A percentile compares a stretch with the other conserved stretches of the same genome.
Evolutionary conservation across 2,888 invertebrate genomes (phyloP).

Genomic region (Perithous albicinctus): DNA sequence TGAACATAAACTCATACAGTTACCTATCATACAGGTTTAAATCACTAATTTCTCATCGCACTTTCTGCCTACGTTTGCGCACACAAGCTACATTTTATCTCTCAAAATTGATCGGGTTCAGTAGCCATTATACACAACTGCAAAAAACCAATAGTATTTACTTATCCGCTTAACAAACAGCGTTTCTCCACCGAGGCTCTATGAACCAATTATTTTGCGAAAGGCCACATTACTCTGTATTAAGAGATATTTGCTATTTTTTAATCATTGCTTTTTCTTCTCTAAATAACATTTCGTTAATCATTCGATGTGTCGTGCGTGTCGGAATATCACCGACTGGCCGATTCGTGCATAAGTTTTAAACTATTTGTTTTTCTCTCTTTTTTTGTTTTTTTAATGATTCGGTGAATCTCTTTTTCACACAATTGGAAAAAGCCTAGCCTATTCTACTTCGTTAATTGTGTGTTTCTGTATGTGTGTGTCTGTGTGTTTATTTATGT

Average conservation of each 20-base stretch:
- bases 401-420: constrained; percentile 63
- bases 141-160: constrained; percentile 53
- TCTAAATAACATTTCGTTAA: constrained; percentile 34
- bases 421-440: constrained; percentile 78
- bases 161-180: constrained; percentile 54
- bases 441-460: constrained; percentile 75
- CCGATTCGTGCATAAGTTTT: constrained; percentile 39
- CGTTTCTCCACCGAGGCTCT: constrained; percentile 18
- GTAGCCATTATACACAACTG: constrained; percentile 37
- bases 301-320: constrained; percentile 45
- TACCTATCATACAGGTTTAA: constrained; percentile 79
- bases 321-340: constrained; percentile 65
- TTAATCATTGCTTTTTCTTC: constrained; percentile 13
- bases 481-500: constrained; percentile 72
- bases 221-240: constrained; percentile 63
- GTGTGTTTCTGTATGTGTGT: background rate
- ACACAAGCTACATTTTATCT: constrained; percentile 28
- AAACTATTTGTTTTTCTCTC: too few relatives aligned
- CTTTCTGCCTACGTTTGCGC: constrained; percentile 32
- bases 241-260: constrained; percentile 33
- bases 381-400: constrained; percentile 40
- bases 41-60: constrained; percentile 70
- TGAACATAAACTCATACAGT: constrained; percentile 72
- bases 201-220: constrained; percentile 52
- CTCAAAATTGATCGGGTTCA: constrained; percentile 38